These are phyloP conservation scores for Protodeltote pygarga DNA, from an alignment of 2,888 invertebrate genomes.

Conservation along the genomic window DNA sequence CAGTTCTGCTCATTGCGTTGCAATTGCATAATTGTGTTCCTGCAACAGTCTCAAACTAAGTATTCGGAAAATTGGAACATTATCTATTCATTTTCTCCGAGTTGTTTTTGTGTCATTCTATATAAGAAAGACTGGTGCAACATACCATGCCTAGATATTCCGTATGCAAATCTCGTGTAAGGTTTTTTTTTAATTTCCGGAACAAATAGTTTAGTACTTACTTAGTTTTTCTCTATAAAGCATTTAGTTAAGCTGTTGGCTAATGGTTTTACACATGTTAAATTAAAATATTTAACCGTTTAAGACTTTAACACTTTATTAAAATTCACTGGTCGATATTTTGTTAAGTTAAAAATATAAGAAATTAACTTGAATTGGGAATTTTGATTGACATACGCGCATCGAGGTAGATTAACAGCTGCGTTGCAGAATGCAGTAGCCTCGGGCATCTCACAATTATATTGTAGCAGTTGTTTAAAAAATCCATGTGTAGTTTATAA, in stretches of 20 bases:
- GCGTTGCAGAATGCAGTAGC: constrained; percentile 2
- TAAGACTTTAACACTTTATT: no score
- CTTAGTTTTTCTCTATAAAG: no score
- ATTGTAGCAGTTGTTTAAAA: background rate
- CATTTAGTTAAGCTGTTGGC: no score
- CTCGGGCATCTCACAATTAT: constrained; percentile 4
- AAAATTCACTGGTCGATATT: background rate
- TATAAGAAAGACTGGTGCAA: background rate
- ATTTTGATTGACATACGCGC: constrained; percentile 12
- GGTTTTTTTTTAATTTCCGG: background rate
- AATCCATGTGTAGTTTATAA: background rate
- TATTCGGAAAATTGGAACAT: constrained; percentile 42
- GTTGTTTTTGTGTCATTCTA: constrained; percentile 6
- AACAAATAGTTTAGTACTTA: background rate
- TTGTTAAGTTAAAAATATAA: background rate
- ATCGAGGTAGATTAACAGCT: constrained; percentile 6
- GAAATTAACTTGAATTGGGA: background rate
- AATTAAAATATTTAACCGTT: no score
- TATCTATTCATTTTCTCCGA: constrained; percentile 27
- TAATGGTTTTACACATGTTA: no score
- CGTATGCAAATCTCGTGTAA: constrained; percentile 10
- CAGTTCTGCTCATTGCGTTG: constrained; percentile 76
- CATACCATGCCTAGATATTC: constrained; percentile 1
- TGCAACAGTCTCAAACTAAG: constrained; percentile 31
- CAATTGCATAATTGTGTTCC: constrained; percentile 65